Evolutionary conservation across 2,797 vertebrate species (phyloP).

Genomic region (Gorsachius magnificus): DNA sequence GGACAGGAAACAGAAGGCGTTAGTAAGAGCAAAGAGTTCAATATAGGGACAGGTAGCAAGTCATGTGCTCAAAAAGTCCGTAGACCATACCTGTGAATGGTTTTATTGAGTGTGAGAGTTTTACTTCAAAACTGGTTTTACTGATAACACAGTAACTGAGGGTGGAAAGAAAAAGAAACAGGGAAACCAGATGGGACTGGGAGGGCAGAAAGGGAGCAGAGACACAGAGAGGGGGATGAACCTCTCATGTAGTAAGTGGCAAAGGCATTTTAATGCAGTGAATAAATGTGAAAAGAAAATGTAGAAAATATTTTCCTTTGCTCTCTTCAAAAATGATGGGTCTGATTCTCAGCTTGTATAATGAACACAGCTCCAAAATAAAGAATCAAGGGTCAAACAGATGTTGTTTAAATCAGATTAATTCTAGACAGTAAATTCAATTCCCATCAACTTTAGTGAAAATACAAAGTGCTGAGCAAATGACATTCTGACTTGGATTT

Average conservation of each 20-base stretch:
- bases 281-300: neutral
- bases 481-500: neutral
- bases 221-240: neutral
- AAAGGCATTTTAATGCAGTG: neutral
- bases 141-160: neutral
- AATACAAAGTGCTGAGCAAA: neutral
- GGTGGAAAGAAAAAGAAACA: neutral
- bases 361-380: constrained; percentile 1
- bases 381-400: neutral
- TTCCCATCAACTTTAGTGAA: neutral
- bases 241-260: neutral
- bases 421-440: neutral
- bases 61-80: neutral
- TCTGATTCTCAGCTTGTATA: neutral
- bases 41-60: neutral
- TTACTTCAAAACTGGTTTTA: neutral
- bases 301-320: neutral
- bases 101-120: neutral
- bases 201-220: neutral
- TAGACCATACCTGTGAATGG: neutral
- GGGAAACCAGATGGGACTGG: neutral
- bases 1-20: constrained; percentile 31
- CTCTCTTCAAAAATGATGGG: neutral
- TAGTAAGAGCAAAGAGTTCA: constrained; percentile 33
- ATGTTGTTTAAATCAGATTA: neutral